phyloP scores from a whole-genome alignment of 2,888 invertebrate genomes.

The Chirona hameri region DNA sequence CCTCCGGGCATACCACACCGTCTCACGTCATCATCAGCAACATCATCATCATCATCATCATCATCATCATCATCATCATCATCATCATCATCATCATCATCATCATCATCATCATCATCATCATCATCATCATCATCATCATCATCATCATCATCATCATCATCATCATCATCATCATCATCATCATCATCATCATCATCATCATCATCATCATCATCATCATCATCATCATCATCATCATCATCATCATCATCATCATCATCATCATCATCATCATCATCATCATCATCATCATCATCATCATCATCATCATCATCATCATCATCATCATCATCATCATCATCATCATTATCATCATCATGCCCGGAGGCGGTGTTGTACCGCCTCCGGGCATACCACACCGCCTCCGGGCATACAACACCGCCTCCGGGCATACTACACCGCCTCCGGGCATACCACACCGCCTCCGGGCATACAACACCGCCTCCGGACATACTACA shows the following conservation, averaged over 20 bases:
- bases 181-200: too few species aligned
- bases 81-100: conserved; percentile 22
- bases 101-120: conserved; percentile 22
- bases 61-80: background rate
- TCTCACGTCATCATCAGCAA: too few species aligned
- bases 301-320: conserved; percentile 22
- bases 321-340: conserved; percentile 22
- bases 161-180: conserved; percentile 6
- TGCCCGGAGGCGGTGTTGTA: too few species aligned
- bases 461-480: too few species aligned
- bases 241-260: conserved; percentile 22
- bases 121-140: conserved; percentile 10
- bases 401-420: too few species aligned
- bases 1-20: too few species aligned
- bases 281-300: conserved; percentile 22
- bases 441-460: too few species aligned
- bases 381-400: too few species aligned
- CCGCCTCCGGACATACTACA: too few species aligned
- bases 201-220: conserved; percentile 22
- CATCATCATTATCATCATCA: conserved; percentile 22
- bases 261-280: conserved; percentile 22
- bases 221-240: conserved; percentile 22
- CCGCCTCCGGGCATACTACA: too few species aligned
- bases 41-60: too few species aligned
- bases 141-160: conserved; percentile 10